Evolutionary conservation across 2,888 invertebrate genomes (phyloP).

Genomic region (Rutpela maculata): DNA sequence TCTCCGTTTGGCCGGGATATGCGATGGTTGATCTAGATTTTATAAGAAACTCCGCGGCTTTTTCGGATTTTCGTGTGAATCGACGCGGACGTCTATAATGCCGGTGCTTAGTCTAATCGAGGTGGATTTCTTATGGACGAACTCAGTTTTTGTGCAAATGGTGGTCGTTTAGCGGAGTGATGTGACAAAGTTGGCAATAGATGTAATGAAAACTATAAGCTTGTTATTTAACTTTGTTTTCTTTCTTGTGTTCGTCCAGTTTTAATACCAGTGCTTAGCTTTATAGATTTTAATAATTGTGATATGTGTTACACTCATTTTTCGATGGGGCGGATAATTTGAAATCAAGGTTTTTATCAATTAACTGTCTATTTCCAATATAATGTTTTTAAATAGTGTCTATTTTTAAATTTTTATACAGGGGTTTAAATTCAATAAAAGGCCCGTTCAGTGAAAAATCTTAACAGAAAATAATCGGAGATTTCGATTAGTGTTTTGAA

Average conservation of each 20-base stretch:
- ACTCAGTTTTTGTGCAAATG: not conserved
- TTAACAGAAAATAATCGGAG: too few species aligned
- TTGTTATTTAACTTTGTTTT: not conserved
- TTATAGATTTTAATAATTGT: not conserved
- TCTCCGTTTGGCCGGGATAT: conserved; percentile 49
- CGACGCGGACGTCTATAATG: not conserved
- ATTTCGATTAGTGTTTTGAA: too few species aligned
- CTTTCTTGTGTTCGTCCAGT: not conserved
- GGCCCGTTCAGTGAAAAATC: too few species aligned
- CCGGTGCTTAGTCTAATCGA: conserved; percentile 32
- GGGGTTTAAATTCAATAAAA: too few species aligned
- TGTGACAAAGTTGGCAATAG: not conserved
- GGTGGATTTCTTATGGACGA: not conserved
- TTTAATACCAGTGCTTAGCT: conserved; percentile 12
- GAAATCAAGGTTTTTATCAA: not conserved
- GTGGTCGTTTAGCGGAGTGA: not conserved
- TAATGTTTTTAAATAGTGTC: not conserved
- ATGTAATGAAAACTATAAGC: not conserved
- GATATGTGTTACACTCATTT: not conserved
- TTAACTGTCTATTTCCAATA: not conserved
- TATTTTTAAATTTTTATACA: too few species aligned
- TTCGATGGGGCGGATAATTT: not conserved
- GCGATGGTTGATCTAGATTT: conserved; percentile 26
- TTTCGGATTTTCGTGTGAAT: not conserved
- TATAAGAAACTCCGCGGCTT: not conserved